Evolutionary conservation across 2,113 vertebrate genomes (phyloP).

Genomic region (Lamprologus lemairii): DNA sequence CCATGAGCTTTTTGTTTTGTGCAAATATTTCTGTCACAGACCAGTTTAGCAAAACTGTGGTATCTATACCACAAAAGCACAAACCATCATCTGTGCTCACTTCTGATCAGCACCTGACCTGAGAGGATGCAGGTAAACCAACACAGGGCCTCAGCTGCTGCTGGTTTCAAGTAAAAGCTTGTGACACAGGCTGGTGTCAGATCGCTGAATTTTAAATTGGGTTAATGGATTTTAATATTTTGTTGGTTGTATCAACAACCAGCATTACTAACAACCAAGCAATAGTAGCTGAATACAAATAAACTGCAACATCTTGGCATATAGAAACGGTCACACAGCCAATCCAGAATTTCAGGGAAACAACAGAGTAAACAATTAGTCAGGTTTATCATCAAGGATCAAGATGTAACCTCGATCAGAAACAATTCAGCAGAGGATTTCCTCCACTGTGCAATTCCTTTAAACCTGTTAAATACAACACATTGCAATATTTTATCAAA

Average conservation of each 20-base stretch:
- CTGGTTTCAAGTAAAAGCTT: not conserved
- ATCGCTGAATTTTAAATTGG: not conserved
- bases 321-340: rapidly evolving
- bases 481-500: not conserved
- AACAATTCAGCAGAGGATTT: not conserved
- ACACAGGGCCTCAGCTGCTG: not conserved
- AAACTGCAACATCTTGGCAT: not conserved
- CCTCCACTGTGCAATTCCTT: not conserved
- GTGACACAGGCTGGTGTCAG: not conserved
- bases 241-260: not conserved
- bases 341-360: not conserved
- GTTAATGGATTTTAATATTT: not conserved
- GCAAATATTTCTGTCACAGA: not conserved
- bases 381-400: not conserved
- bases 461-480: not conserved
- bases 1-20: not conserved
- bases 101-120: not conserved
- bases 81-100: not conserved
- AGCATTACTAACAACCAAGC: not conserved
- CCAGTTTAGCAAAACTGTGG: not conserved
- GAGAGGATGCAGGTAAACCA: not conserved
- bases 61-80: not conserved
- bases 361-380: rapidly evolving
- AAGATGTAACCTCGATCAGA: not conserved
- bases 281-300: not conserved